phyloP scores from a whole-genome alignment of 2,888 invertebrate species.

The Argyresthia goedartella region DNA sequence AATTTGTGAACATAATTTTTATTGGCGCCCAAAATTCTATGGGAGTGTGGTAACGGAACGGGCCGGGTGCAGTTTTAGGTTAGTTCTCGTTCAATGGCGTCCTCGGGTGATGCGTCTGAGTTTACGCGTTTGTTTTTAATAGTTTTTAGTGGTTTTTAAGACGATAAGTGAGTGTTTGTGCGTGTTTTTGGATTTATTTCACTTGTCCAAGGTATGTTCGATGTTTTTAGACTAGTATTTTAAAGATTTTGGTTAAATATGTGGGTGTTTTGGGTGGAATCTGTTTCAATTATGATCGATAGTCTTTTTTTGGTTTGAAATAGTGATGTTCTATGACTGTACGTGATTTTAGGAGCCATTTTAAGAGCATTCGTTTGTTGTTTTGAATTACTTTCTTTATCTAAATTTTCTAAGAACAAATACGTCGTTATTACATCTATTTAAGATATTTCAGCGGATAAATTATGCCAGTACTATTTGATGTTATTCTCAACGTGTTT shows the following conservation, averaged over 20 bases:
- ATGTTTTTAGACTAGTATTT: background rate
- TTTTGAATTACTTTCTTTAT: background rate
- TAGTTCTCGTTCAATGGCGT: constrained; percentile 44
- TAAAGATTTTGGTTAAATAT: no score
- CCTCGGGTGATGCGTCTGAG: constrained; percentile 24
- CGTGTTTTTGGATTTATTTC: constrained; percentile 12
- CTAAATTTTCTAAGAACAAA: background rate
- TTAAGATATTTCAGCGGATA: background rate
- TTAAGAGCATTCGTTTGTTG: background rate
- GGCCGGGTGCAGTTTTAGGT: constrained; percentile 41
- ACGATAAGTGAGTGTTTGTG: constrained; percentile 4
- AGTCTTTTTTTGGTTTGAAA: background rate
- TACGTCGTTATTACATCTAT: background rate
- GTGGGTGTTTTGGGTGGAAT: background rate
- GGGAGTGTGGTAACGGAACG: constrained; percentile 25
- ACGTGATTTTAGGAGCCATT: background rate
- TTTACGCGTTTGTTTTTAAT: constrained; percentile 18
- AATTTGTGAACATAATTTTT: constrained; percentile 30
- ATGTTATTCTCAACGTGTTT: background rate
- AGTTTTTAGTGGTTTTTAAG: constrained; percentile 13
- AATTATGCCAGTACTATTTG: background rate
- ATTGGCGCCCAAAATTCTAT: constrained; percentile 20
- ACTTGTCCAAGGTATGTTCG: constrained; percentile 12
- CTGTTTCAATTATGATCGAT: background rate
- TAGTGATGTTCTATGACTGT: background rate